These are phyloP conservation scores for Helobdella robusta DNA, from an alignment of 2,888 invertebrate genomes.

Conservation along the genomic window DNA sequence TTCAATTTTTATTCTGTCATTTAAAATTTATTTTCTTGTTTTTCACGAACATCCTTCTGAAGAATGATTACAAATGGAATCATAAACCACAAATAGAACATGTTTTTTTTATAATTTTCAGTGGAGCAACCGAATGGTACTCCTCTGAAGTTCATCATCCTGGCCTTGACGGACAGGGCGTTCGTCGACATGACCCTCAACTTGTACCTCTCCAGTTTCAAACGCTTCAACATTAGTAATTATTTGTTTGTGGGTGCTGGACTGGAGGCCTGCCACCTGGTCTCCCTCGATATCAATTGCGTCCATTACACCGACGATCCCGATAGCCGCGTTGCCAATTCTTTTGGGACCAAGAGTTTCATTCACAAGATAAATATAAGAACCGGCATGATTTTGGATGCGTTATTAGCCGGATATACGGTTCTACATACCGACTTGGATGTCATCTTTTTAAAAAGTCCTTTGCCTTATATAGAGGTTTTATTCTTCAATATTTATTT, in stretches of 20 bases:
- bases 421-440: constrained; percentile 29
- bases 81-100: too few species aligned
- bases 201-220: constrained; percentile 18
- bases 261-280: constrained; percentile 9
- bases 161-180: constrained; percentile 20
- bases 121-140: constrained; percentile 3
- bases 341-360: constrained; percentile 20
- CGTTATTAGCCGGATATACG: constrained; percentile 23
- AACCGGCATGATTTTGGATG: constrained; percentile 24
- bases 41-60: too few species aligned
- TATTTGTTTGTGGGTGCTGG: constrained; percentile 25
- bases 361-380: constrained; percentile 28
- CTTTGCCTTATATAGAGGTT: constrained; percentile 23
- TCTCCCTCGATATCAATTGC: not conserved
- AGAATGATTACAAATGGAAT: too few species aligned
- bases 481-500: too few species aligned
- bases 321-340: constrained; percentile 14
- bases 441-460: constrained; percentile 24
- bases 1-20: too few species aligned
- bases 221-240: constrained; percentile 22
- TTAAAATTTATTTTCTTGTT: too few species aligned
- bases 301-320: not conserved
- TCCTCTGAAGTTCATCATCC: constrained; percentile 6
- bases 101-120: too few species aligned
- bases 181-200: constrained; percentile 27